Base-by-base conservation (phyloP, 2,888 invertebrate species). In the Nomada lathburiana region DNA sequence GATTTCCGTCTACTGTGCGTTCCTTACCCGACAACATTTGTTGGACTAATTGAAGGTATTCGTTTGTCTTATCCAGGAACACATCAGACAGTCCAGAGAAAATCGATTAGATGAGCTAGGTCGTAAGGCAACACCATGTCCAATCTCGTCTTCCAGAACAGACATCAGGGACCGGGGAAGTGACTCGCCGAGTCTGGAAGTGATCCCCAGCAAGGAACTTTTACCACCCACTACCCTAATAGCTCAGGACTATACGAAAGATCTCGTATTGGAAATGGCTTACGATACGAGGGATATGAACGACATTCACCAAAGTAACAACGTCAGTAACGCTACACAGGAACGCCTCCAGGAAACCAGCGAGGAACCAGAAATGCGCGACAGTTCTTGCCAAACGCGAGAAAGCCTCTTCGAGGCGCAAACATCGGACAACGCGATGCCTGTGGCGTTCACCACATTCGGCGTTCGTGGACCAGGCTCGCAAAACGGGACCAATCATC, bases 371-470 rank as follows among this genome's bases (percentile, higher is more conserved):
- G 96, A 96, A 91, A 97, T 96, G 95, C 95, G 96, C 88, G 97
- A 97, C 92, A 96, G 95, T 92, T 96, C 96, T 71, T 98, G 98
- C 92, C 98, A 98, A 93, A 98, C 98, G 0, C 95, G 98, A 87
- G 98, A 97, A 92, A 97, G 97, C 90, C 94, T 97, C 50, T 97
- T 97, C 91, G 94, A 94, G 70, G 91, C 94, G 26, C 94, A 94
- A 82, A 91, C 91, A 57, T 88, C 94, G 53, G 89, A 93, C 52
- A 53, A 87, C 23, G 88, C 85, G 89, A 93, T 84, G 90, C 94
- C 88, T 89, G 88, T 90, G 0, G 91, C 89, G 2, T 95, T 95
- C 91, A 95, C 95, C 77, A 95, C 95, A 0, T 95, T 95, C 89
- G 95, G 95, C 36, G 95, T 95, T 89, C 89, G 88, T 7, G 75